Evolutionary conservation across 2,888 invertebrate genomes (phyloP), one percentile per base, ranked within the genome.

Genomic region (Drosophila anomalata): DNA sequence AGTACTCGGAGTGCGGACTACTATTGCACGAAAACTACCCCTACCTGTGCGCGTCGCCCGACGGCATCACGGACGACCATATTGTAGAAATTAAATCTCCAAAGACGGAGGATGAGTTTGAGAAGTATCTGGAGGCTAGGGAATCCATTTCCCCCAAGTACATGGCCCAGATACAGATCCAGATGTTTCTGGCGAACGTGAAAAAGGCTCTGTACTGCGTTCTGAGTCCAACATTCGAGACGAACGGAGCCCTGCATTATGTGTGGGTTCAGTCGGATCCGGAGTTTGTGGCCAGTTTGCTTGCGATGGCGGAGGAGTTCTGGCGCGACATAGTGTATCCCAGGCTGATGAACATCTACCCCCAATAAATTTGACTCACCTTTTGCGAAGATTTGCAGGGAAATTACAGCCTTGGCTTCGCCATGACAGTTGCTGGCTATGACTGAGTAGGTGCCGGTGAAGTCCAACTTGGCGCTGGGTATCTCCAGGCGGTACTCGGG

Each of bases 371-470:
- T 0, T 2, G 9, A 26, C 26, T 75, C 76, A 96, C 96, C 96
- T 94, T 94, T 96, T 76, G 95, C 96, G 91, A 95, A 94, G 87
- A 97, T 96, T 93, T 97, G 97, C 59, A 97, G 92, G 0, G 97
- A 97, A 87, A 97, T 96, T 89, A 97, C 94, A 46, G 97, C 96
- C 91, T 96, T 96, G 29, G 96, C 94, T 89, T 97, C 96, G 56
- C 97, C 97, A 93, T 97, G 95, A 73, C 94, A 93, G 91, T 97
- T 97, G 84, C 94, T 94, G 0, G 97, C 97, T 68, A 96, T 95
- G 31, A 97, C 95, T 0, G 96, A 96, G 90, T 97, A 97, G 1
- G 97, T 95, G 50, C 97, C 97, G 0, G 97, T 97, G 91, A 95
- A 97, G 91, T 97, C 96, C 50, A 97, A 93, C 90, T 96, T 96